Evolutionary conservation across 2,113 vertebrate species (phyloP).

Genomic region (Psittacara wagleri): DNA sequence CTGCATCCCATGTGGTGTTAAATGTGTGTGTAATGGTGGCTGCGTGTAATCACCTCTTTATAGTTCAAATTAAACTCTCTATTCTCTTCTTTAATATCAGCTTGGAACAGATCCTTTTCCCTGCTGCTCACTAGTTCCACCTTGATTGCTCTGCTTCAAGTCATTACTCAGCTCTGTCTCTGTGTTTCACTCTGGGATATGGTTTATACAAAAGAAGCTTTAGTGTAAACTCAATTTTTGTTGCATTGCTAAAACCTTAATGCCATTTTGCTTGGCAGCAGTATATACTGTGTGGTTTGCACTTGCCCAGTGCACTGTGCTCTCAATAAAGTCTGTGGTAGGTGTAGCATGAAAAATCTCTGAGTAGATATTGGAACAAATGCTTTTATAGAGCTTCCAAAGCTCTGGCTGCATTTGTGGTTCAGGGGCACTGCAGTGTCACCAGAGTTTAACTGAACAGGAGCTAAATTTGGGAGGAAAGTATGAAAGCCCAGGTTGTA

Average conservation of each 20-base stretch:
- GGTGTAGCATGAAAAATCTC: slow-evolving; percentile 64
- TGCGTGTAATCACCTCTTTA: background rate
- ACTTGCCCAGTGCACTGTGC: slow-evolving; percentile 45
- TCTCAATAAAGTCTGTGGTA: slow-evolving; percentile 48
- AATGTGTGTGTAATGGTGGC: background rate
- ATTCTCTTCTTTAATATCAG: background rate
- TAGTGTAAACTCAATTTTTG: slow-evolving; percentile 48
- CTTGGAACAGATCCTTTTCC: background rate
- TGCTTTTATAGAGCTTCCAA: slow-evolving; percentile 17
- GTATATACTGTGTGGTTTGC: slow-evolving; percentile 17
- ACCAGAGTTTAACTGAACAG: background rate
- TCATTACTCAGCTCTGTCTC: slow-evolving; percentile 34
- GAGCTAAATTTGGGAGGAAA: slow-evolving; percentile 8
- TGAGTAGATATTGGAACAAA: slow-evolving; percentile 57
- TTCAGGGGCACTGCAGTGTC: background rate
- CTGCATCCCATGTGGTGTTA: background rate
- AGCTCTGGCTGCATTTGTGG: background rate
- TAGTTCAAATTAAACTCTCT: background rate
- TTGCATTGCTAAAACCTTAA: slow-evolving; percentile 63
- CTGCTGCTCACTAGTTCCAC: background rate
- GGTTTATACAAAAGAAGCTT: slow-evolving; percentile 52
- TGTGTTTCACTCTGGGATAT: slow-evolving; percentile 22
- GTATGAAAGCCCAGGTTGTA: background rate
- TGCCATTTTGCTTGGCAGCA: slow-evolving; percentile 59
- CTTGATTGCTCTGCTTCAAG: slow-evolving; percentile 27